Conservation (phyloP, 2,113 vertebrate genomes). For the Hippocampus abdominalis region DNA sequence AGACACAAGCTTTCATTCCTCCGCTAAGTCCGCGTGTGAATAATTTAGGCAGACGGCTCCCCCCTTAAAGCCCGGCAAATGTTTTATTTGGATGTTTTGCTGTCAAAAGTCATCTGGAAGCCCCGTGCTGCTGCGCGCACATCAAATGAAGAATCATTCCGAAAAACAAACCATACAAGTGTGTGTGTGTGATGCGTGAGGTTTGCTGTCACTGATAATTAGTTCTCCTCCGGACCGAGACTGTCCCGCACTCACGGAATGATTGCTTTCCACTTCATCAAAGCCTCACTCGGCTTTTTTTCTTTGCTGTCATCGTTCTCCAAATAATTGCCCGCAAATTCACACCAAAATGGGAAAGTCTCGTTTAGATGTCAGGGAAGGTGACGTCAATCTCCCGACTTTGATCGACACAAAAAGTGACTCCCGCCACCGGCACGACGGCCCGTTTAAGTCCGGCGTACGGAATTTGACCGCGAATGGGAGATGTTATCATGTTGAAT, state of each 20-base stretch:
- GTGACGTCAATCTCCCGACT: not conserved
- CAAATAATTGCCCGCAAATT: slow-evolving; percentile 3
- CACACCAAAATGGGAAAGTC: not conserved
- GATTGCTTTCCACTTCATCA: slow-evolving; percentile 26
- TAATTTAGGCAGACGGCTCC: slow-evolving; percentile 62
- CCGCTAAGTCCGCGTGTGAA: slow-evolving; percentile 66
- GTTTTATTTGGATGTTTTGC: slow-evolving; percentile 70
- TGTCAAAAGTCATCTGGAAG: slow-evolving; percentile 65
- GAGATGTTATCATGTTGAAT: too few species aligned
- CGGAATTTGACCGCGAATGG: too few species aligned
- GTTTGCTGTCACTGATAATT: slow-evolving; percentile 63
- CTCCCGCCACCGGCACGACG: too few species aligned
- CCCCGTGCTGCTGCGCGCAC: slow-evolving; percentile 14
- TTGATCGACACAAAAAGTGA: not conserved
- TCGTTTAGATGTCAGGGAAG: not conserved
- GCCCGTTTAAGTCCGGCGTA: too few species aligned
- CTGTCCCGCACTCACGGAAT: slow-evolving; percentile 28
- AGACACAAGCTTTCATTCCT: slow-evolving; percentile 67
- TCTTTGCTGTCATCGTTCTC: not conserved
- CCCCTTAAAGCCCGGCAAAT: slow-evolving; percentile 58
- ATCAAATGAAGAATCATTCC: slow-evolving; percentile 1
- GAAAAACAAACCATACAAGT: slow-evolving; percentile 27
- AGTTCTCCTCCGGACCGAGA: slow-evolving; percentile 42
- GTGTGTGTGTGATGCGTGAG: slow-evolving; percentile 60
- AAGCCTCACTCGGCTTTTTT: not conserved